Conservation (phyloP, 1,140 invertebrate species). For the Zaprionus camerounensis region DNA sequence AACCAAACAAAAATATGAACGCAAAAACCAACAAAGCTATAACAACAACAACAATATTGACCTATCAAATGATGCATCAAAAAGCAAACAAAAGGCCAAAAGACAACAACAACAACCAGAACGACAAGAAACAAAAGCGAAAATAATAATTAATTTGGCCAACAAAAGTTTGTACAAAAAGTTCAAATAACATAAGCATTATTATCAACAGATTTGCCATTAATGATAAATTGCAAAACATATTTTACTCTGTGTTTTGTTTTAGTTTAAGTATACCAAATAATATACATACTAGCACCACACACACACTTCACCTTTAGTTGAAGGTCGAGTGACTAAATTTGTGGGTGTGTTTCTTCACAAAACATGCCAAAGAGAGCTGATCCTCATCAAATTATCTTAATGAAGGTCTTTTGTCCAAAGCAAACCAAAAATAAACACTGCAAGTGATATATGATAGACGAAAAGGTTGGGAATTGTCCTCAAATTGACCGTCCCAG, state of each 20-base stretch:
- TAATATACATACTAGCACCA: slow-evolving; percentile 42
- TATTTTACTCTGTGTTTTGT: slow-evolving; percentile 32
- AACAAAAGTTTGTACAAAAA: slow-evolving; percentile 36
- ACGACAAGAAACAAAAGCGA: neutral
- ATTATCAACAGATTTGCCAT: slow-evolving; percentile 61
- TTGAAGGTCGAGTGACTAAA: slow-evolving; percentile 57
- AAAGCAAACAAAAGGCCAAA: slow-evolving; percentile 40
- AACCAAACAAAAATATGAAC: neutral
- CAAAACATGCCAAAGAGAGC: neutral
- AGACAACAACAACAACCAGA: slow-evolving; percentile 19
- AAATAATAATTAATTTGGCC: slow-evolving; percentile 28
- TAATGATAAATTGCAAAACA: slow-evolving; percentile 62
- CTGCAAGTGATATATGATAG: slow-evolving; percentile 9
- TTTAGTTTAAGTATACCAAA: slow-evolving; percentile 36
- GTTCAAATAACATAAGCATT: slow-evolving; percentile 53
- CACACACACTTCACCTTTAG: slow-evolving; percentile 31
- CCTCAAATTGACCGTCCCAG: slow-evolving; percentile 1
- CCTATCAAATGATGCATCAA: slow-evolving; percentile 60
- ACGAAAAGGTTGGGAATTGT: slow-evolving; percentile 38
- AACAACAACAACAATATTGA: slow-evolving; percentile 34
- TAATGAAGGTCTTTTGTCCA: slow-evolving; percentile 27
- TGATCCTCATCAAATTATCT: slow-evolving; percentile 9
- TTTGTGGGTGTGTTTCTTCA: slow-evolving; percentile 34
- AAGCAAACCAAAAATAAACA: slow-evolving; percentile 13
- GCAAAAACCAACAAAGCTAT: neutral